phyloP scores from a whole-genome alignment of 1,140 invertebrate species.

The Caenorhabditis brenneri region DNA sequence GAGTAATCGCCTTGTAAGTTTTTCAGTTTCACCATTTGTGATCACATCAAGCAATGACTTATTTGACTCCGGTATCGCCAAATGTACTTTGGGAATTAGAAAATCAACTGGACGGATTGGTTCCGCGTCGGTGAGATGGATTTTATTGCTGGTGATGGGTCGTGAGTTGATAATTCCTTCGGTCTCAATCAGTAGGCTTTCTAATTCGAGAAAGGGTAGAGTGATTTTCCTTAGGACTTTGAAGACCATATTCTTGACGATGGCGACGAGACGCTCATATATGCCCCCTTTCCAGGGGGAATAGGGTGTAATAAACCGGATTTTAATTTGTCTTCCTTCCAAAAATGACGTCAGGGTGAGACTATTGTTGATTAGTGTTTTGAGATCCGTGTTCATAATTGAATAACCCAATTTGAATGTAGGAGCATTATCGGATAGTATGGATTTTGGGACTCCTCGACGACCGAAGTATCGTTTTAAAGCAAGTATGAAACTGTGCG shows the following conservation, averaged over 20 bases:
- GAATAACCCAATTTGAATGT: neutral
- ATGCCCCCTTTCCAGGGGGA: constrained; percentile 35
- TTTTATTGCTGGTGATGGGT: neutral
- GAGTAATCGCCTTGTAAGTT: neutral
- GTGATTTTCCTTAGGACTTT: neutral
- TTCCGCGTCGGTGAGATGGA: neutral
- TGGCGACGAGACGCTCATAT: constrained; percentile 8
- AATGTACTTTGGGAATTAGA: neutral
- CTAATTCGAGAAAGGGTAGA: neutral
- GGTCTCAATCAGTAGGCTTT: neutral
- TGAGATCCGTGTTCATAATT: neutral
- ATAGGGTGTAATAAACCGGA: neutral
- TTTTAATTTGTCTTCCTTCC: neutral
- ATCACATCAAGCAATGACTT: neutral
- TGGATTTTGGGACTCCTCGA: constrained; percentile 1
- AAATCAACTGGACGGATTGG: constrained; percentile 33
- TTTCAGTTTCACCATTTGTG: neutral
- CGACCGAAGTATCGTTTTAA: neutral
- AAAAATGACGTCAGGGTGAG: neutral
- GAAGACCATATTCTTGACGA: neutral
- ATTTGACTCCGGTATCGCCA: neutral
- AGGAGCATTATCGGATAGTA: neutral
- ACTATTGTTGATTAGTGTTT: neutral
- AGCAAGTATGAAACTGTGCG: neutral
- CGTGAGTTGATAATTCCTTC: too few relatives aligned